phyloP scores from a whole-genome alignment of 2,113 vertebrate species.

The Myrmophylax atrothorax region DNA sequence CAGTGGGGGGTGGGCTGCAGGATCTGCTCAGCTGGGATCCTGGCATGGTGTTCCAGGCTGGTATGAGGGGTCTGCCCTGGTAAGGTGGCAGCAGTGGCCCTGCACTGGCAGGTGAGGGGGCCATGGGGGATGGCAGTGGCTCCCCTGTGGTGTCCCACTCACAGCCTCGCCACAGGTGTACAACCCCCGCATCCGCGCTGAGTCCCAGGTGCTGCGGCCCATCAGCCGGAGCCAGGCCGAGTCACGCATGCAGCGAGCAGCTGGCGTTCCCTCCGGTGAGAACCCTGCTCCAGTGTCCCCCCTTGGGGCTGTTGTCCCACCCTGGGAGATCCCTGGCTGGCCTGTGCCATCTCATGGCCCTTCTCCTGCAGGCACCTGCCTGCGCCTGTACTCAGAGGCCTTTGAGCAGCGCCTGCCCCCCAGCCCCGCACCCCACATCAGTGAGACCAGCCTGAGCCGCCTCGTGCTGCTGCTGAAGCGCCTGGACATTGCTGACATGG shows the following conservation, averaged over 20 bases:
- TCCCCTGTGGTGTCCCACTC: neutral
- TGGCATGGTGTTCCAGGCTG: accelerated
- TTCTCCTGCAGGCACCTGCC: constrained; percentile 80
- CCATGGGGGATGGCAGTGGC: neutral
- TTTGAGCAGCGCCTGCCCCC: constrained; percentile 78
- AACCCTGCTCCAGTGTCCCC: accelerated
- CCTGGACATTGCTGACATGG: constrained; percentile 86
- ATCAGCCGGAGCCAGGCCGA: constrained; percentile 92
- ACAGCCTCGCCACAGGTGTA: constrained; percentile 80
- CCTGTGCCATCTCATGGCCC: neutral
- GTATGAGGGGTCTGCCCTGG: neutral
- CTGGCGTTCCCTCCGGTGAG: neutral
- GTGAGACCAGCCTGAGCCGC: constrained; percentile 88
- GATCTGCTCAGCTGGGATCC: neutral
- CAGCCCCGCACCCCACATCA: constrained; percentile 77
- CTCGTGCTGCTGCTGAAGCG: constrained; percentile 86
- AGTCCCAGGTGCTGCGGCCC: constrained; percentile 87
- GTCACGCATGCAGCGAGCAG: constrained; percentile 79
- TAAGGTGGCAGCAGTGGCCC: neutral
- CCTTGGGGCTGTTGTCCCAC: neutral
- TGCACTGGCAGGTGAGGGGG: neutral
- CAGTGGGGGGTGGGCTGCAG: neutral
- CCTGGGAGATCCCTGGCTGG: accelerated
- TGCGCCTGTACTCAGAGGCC: constrained; percentile 86
- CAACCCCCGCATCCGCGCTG: constrained; percentile 89